Evolutionary conservation across 2,113 vertebrate genomes (phyloP).

Genomic region (Aspiorhynchus laticeps): DNA sequence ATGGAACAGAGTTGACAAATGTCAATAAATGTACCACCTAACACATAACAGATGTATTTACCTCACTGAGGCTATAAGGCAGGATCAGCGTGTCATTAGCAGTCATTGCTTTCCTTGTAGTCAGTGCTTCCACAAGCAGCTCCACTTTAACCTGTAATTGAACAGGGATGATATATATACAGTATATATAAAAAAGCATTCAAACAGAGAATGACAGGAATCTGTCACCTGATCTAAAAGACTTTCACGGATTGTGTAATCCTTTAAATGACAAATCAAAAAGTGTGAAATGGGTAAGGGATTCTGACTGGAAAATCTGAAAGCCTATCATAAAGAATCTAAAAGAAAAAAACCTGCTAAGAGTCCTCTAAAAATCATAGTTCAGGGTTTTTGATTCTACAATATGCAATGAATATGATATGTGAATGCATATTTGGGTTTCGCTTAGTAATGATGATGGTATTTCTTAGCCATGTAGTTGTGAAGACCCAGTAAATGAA

Average conservation of each 20-base stretch:
- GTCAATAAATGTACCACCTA: background rate
- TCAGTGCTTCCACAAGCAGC: constrained; percentile 86
- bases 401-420: background rate
- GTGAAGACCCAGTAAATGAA: background rate
- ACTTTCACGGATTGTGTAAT: background rate
- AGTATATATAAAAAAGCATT: background rate
- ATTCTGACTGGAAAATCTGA: background rate
- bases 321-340: background rate
- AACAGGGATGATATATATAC: background rate
- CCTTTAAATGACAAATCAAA: background rate
- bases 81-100: constrained; percentile 81
- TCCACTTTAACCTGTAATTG: constrained; percentile 84
- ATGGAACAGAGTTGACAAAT: background rate
- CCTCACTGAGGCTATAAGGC: constrained; percentile 88
- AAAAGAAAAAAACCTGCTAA: background rate
- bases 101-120: constrained; percentile 86
- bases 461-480: background rate
- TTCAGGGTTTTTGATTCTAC: background rate
- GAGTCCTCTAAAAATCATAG: background rate
- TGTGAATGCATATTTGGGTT: background rate
- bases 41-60: constrained; percentile 56
- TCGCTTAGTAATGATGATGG: background rate
- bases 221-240: background rate
- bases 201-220: background rate
- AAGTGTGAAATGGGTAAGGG: background rate